Evolutionary conservation across 2,113 vertebrate genomes (phyloP).

Genomic region (Rhadina sibilatrix): DNA sequence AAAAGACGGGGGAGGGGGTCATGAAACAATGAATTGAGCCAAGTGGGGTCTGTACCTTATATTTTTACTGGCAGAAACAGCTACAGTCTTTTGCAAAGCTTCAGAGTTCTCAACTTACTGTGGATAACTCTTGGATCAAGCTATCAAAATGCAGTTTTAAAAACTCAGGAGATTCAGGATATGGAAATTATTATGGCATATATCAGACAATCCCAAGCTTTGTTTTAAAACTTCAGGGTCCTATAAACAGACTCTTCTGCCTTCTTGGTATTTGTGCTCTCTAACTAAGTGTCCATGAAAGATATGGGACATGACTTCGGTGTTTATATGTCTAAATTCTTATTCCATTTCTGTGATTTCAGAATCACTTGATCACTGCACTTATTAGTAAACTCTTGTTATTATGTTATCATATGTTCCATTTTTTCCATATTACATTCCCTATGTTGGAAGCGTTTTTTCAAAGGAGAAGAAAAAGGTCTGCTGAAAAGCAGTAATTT

Average conservation of each 20-base stretch:
- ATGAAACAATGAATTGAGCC: not conserved
- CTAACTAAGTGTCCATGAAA: not conserved
- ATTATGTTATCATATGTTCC: not conserved
- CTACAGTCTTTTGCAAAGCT: not conserved
- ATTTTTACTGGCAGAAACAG: constrained; percentile 43
- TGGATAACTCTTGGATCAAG: constrained; percentile 19
- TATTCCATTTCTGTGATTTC: not conserved
- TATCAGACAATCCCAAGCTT: not conserved
- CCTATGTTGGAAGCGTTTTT: not conserved
- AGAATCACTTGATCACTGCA: not conserved
- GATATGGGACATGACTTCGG: not conserved
- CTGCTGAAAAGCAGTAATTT: not conserved
- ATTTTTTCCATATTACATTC: not conserved
- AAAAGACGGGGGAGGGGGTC: fast-evolving
- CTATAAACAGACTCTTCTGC: not conserved
- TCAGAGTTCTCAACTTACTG: constrained; percentile 3
- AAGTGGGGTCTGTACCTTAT: constrained; percentile 7
- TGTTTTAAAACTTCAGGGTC: not conserved
- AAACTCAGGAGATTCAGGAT: not conserved
- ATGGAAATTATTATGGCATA: constrained; percentile 26
- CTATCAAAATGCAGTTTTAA: constrained; percentile 8
- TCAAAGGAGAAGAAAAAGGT: not conserved
- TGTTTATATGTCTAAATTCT: not conserved
- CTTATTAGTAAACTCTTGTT: not conserved
- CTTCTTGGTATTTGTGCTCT: not conserved